Evolutionary conservation across 2,888 invertebrate species (phyloP), one percentile per base, ranked within the genome.

Genomic region (Spodoptera picta): DNA sequence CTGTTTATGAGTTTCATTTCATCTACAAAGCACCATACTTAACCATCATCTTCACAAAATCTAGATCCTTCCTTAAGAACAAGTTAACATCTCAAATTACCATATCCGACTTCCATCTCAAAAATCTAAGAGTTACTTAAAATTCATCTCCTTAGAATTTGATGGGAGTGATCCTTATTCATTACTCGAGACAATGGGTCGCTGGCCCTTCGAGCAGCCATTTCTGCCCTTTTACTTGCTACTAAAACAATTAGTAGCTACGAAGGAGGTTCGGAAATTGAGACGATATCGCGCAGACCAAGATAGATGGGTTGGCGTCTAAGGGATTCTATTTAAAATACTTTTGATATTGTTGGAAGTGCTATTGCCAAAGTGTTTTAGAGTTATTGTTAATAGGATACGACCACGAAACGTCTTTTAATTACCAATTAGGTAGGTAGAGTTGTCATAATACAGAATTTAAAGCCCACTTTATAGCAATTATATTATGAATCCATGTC

Each of bases 171-270:
- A 86, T 86, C 83, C 68, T 83, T 82, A 86, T 90, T 89, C 83
- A 87, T 87, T 87, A 84, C 80, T 66, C 36, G 51, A 79, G 73
- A 83, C 83, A 85, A 85, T 83, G 80, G 77, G 73, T 75, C 68
- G 62, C 55, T 55, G 67, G 74, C 75, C 81, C 73, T 77, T 67
- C 65, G 43, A 64, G 80, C 12, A 63, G 70, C 76, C 79, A 69
- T 77, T 81, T 79, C 77, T 63, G 74, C 53, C 62, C 77, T 67
- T 74, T 76, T 75, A 72, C 71, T 77, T 65, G 73, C 70, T 80
- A 76, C 80, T 87, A 79, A 88, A 85, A 85, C 82, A 85, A 86
- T 86, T 85, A 86, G 80, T 62, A 66, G 54, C 56, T 59, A 45
- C 41, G 60, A 54, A 64, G 52, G 49, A 44, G 45, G 52, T 73